Base-by-base conservation (phyloP, 2,113 vertebrate species). In the Oxyruncus cristatus region DNA sequence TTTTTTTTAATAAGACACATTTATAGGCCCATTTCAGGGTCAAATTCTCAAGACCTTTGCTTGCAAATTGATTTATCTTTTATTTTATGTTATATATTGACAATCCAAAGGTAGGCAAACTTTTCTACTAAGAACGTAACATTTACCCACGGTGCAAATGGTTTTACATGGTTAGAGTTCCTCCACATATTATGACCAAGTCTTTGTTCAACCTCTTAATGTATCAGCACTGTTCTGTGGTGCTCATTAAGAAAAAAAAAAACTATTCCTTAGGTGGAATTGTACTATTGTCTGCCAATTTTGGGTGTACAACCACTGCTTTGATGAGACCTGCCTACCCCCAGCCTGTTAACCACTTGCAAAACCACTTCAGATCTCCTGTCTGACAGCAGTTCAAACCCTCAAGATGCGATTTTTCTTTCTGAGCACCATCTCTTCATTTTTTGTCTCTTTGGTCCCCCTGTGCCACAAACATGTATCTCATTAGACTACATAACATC, bases 401-500 rank as follows among this genome's bases (percentile, higher is more conserved):
- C 39, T 86, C 47, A 86, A 84, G 37, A 49, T n/a, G 12, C 5
- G n/a, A 55, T 65, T 80, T 47, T 44, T 56, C 46, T 50, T 71
- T 62, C 68, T 67, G 50, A 83, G 72, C 2, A 1, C 19, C 35
- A 24, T 77, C 23, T 70, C 80, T 44, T 62, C 44, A 26, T 92
- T 78, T 55, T 59, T 33, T 44, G 16, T 42, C 16, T 72, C 52
- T 63, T 56, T 91, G 47, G 52, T 92, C 66, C 61, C 49, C 39
- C 44, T 68, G 44, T 58, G 81, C 44, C 90, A 86, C 44, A 65
- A 94, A 92, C 65, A 61, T 78, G 55, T 87, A 78, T 87, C 73
- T 94, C 83, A 92, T 88, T 91, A 86, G 58, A 75, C 87, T 74
- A 70, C 62, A 49, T 79, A 86, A 94, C 72, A 89, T 80, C 74